These are phyloP conservation scores for Rotaria magnacalcarata DNA, from an alignment of 2,888 invertebrate genomes.

Conservation along the genomic window DNA sequence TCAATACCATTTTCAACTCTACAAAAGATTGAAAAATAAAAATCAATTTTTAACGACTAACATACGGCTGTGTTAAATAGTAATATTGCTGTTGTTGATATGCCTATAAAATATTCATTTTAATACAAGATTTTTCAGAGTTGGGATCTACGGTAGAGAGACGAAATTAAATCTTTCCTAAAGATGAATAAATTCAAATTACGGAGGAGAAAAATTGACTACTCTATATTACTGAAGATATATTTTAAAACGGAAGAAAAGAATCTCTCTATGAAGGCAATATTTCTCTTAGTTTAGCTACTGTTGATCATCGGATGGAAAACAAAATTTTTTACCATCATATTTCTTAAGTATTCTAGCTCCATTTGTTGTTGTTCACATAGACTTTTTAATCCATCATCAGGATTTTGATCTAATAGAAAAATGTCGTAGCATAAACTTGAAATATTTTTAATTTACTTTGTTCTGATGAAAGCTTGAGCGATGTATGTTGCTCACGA, in stretches of 20 bases:
- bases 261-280: too few species aligned
- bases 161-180: too few species aligned
- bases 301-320: too few species aligned
- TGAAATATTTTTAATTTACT: background rate
- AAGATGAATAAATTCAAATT: too few species aligned
- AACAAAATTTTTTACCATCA: background rate
- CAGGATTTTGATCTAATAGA: background rate
- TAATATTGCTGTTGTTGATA: slow-evolving; percentile 5
- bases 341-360: background rate
- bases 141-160: too few species aligned
- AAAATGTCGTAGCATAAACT: too few species aligned
- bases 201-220: too few species aligned
- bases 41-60: background rate
- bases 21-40: background rate
- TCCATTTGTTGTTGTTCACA: slow-evolving; percentile 32
- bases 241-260: too few species aligned
- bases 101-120: too few species aligned
- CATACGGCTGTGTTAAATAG: background rate
- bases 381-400: background rate
- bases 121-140: background rate
- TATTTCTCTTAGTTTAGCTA: too few species aligned
- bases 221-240: too few species aligned
- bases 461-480: background rate
- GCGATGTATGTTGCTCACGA: slow-evolving; percentile 35
- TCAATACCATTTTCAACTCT: slow-evolving; percentile 24